Percentiles rank a stretch among this genome's conserved stretches.
Evolutionary conservation across 2,888 invertebrate species (phyloP).

Genomic region (Eutolmus rufibarbis): DNA sequence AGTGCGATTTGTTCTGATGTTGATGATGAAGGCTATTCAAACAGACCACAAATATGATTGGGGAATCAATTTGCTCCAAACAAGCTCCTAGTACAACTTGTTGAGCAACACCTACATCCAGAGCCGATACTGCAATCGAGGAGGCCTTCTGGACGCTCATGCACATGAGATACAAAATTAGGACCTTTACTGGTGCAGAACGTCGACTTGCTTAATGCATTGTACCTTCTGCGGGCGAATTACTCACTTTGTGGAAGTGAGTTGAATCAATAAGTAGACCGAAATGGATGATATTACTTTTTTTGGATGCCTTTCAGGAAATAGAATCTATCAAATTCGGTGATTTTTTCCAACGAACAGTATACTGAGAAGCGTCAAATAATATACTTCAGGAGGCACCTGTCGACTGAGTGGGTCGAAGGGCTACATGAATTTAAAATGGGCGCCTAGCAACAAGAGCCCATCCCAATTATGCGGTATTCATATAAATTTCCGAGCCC

Average conservation of each 20-base stretch:
- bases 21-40: slow-evolving; percentile 12
- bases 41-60: slow-evolving; percentile 23
- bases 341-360: background rate
- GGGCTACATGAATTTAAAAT: background rate
- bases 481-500: slow-evolving; percentile 39
- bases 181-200: background rate
- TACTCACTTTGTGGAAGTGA: background rate
- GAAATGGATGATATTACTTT: background rate
- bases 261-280: background rate
- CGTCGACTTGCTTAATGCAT: background rate
- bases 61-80: slow-evolving; percentile 13
- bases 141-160: background rate
- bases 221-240: background rate
- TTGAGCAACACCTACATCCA: background rate
- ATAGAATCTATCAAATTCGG: background rate
- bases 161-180: background rate
- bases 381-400: background rate
- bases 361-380: background rate
- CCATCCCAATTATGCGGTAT: slow-evolving; percentile 7
- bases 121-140: background rate
- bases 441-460: background rate
- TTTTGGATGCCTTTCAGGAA: background rate
- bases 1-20: background rate
- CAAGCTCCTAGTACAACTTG: slow-evolving; percentile 9
- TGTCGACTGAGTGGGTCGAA: background rate